These are phyloP conservation scores for Danio jaintianensis DNA, from an alignment of 2,797 vertebrate genomes.

Conservation along the genomic window DNA sequence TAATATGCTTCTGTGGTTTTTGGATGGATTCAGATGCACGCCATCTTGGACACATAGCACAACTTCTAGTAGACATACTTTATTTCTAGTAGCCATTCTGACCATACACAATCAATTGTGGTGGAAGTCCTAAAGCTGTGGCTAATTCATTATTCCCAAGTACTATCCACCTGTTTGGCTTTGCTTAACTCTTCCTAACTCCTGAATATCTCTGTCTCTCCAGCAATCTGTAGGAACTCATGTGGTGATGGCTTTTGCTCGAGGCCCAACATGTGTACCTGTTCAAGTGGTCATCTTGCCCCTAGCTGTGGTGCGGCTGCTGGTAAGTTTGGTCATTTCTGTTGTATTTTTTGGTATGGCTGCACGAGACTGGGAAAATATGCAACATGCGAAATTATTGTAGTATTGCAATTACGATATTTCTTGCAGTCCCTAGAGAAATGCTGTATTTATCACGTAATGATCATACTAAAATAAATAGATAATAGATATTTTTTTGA, in stretches of 20 bases:
- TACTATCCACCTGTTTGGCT: neutral
- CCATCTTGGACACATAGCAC: neutral
- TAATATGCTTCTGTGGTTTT: neutral
- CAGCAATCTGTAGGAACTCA: conserved; percentile 91
- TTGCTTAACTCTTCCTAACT: neutral
- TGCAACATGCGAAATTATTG: no score
- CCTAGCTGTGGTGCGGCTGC: conserved; percentile 84
- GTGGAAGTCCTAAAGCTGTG: neutral
- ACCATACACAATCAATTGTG: no score
- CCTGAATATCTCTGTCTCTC: conserved; percentile 27
- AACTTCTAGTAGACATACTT: no score
- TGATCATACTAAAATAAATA: no score
- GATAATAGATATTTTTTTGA: no score
- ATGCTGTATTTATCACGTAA: no score
- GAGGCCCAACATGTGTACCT: conserved; percentile 93
- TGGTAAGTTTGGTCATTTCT: conserved; percentile 70
- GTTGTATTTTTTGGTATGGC: neutral
- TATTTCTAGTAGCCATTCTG: no score
- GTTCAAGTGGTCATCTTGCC: conserved; percentile 90
- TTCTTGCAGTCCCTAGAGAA: no score
- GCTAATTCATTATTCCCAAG: neutral
- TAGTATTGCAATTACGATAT: no score
- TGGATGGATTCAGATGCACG: neutral
- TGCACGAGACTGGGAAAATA: no score
- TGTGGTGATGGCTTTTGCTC: conserved; percentile 94